Conservation (phyloP, 2,113 vertebrate genomes). For the Microtus montanus region DNA sequence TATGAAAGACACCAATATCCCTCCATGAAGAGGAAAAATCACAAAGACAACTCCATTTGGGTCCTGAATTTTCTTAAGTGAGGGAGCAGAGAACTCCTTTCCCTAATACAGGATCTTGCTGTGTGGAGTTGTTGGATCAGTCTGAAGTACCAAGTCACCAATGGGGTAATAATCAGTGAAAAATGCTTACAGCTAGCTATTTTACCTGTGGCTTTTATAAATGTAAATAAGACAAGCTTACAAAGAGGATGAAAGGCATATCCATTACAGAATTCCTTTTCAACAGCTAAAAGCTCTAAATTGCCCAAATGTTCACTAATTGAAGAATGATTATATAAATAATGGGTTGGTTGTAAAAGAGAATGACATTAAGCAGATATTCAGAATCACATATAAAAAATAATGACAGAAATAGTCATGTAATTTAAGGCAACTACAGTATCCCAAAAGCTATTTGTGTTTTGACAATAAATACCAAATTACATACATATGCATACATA, state of each 20-base stretch:
- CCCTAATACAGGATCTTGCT: neutral
- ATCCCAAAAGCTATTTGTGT: neutral
- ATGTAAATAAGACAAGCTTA: conserved; percentile 25
- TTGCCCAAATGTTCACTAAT: conserved; percentile 34
- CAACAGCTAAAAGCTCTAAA: conserved; percentile 29
- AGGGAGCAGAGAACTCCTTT: neutral
- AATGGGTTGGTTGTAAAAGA: conserved; percentile 25
- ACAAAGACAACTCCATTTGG: neutral
- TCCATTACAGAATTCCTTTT: neutral
- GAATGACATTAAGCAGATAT: neutral
- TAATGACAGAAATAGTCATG: conserved; percentile 12
- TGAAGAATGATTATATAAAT: conserved; percentile 17
- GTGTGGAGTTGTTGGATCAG: neutral
- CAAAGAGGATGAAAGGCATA: neutral
- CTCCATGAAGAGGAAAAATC: neutral
- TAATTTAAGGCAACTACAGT: neutral
- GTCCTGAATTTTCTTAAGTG: neutral
- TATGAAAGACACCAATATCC: neutral
- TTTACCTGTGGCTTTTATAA: neutral
- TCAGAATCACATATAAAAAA: conserved; percentile 49
- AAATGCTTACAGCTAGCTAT: neutral
- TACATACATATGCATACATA: neutral
- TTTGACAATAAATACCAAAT: neutral
- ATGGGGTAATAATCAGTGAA: neutral
- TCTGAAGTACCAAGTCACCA: neutral